Conservation (phyloP, 2,888 invertebrate species). For the Brenthis daphne region DNA sequence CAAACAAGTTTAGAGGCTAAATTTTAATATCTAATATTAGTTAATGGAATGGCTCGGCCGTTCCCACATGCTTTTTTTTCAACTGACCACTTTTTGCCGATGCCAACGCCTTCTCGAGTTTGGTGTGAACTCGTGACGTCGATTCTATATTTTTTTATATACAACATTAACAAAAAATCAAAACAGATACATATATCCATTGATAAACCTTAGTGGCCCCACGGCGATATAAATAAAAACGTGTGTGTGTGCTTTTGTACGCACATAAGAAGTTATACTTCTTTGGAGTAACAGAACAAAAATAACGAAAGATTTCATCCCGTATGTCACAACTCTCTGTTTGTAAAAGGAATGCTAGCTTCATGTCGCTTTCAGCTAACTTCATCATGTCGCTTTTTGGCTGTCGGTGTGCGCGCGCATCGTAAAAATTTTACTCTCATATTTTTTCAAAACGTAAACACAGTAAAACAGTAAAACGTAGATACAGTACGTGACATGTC, state of each 20-base stretch:
- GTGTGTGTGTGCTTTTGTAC: too few species aligned
- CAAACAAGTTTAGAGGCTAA: slow-evolving; percentile 5
- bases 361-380: too few species aligned
- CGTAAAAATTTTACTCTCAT: too few species aligned
- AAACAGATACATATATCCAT: slow-evolving; percentile 51
- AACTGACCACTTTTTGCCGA: slow-evolving; percentile 26
- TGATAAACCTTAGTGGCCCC: slow-evolving; percentile 64
- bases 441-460: too few species aligned
- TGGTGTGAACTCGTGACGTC: slow-evolving; percentile 55
- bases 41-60: slow-evolving; percentile 25
- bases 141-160: slow-evolving; percentile 43
- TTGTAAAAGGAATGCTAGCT: too few species aligned
- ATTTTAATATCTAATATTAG: slow-evolving; percentile 18
- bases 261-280: too few species aligned
- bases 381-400: too few species aligned
- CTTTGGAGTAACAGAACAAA: too few species aligned
- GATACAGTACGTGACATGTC: slow-evolving; percentile 33
- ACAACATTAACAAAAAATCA: slow-evolving; percentile 47
- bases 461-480: slow-evolving; percentile 38
- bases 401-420: too few species aligned
- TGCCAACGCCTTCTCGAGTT: slow-evolving; percentile 50
- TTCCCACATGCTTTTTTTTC: slow-evolving; percentile 29
- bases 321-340: too few species aligned
- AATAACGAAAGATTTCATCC: too few species aligned
- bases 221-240: slow-evolving; percentile 36